Evolutionary conservation across 1,140 invertebrate species (phyloP).

Genomic region (Neodiprion fabricii): DNA sequence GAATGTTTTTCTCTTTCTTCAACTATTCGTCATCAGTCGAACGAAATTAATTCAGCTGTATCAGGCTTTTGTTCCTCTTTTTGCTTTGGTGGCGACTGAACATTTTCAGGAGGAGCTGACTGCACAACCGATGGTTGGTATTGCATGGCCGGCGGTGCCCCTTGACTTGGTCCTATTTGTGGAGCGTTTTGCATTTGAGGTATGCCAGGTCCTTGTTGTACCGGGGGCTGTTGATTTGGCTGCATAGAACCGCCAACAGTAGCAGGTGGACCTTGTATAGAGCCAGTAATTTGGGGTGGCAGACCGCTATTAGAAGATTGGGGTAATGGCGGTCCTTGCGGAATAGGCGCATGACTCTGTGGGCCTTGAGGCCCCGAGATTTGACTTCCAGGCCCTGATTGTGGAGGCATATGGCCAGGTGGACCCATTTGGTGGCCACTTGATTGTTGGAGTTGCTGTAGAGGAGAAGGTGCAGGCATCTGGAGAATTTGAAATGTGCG

Average conservation of each 20-base stretch:
- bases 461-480: slow-evolving; percentile 20
- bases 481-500: slow-evolving; percentile 19
- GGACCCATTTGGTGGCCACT: slow-evolving; percentile 12
- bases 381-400: not conserved
- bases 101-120: slow-evolving; percentile 19
- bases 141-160: slow-evolving; percentile 26
- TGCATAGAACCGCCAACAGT: slow-evolving; percentile 16
- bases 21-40: slow-evolving; percentile 41
- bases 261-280: slow-evolving; percentile 16
- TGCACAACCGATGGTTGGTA: slow-evolving; percentile 26
- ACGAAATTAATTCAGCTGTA: slow-evolving; percentile 56
- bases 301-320: not conserved
- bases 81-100: slow-evolving; percentile 23
- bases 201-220: slow-evolving; percentile 23
- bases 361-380: slow-evolving; percentile 31
- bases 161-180: slow-evolving; percentile 27
- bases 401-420: slow-evolving; percentile 28
- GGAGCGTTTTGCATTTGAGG: slow-evolving; percentile 27
- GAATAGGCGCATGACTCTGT: slow-evolving; percentile 27
- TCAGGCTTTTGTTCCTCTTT: slow-evolving; percentile 46
- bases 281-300: slow-evolving; percentile 12
- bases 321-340: slow-evolving; percentile 5
- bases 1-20: not conserved
- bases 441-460: not conserved
- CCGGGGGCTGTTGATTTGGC: slow-evolving; percentile 18